These are phyloP conservation scores for Brotula barbata DNA, from an alignment of 2,797 vertebrate species.

Conservation along the genomic window DNA sequence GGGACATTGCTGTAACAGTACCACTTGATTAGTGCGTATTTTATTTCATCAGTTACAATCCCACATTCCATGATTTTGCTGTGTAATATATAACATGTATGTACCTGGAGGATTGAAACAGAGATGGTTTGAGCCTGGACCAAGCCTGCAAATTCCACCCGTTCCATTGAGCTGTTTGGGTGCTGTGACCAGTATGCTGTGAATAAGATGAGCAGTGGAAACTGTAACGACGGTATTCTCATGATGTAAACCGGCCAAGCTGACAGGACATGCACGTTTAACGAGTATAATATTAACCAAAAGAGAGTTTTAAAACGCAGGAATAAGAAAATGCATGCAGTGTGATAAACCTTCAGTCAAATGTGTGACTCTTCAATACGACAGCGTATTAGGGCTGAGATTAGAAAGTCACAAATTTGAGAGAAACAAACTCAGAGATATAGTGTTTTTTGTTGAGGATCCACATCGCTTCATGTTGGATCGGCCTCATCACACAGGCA, in stretches of 20 bases:
- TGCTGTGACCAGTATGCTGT: constrained; percentile 79
- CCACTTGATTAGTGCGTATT: constrained; percentile 8
- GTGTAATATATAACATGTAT: background rate
- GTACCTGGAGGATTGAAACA: constrained; percentile 57
- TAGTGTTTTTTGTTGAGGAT: too few species aligned
- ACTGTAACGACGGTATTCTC: background rate
- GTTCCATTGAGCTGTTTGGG: constrained; percentile 73
- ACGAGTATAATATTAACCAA: background rate
- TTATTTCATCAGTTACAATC: background rate
- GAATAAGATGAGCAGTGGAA: constrained; percentile 1
- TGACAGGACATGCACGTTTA: background rate
- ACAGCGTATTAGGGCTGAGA: too few species aligned
- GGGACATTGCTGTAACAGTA: constrained; percentile 22
- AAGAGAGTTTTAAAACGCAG: background rate
- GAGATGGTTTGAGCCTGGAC: fast-evolving
- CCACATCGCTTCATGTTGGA: too few species aligned
- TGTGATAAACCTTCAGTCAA: too few species aligned
- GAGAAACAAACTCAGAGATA: too few species aligned
- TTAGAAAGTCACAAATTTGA: too few species aligned
- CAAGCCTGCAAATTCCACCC: constrained; percentile 70
- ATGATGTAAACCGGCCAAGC: background rate
- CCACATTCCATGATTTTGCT: background rate
- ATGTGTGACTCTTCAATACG: too few species aligned
- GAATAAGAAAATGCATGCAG: too few species aligned
- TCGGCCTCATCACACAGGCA: too few species aligned